phyloP scores from a whole-genome alignment of 2,797 vertebrate genomes.

The Tokudaia tokunoshimensis region DNA sequence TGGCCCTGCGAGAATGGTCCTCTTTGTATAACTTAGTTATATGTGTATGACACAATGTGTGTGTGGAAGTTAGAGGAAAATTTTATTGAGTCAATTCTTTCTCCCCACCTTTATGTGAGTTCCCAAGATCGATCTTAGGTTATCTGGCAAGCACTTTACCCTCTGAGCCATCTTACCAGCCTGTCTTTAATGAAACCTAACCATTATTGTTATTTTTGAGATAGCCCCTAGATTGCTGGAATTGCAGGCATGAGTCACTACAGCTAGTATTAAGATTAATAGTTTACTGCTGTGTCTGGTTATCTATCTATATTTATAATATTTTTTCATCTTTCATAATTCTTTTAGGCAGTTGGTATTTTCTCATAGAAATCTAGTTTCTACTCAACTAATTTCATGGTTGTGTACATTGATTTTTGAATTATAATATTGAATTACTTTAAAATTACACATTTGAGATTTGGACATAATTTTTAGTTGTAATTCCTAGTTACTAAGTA shows the following conservation, averaged over 20 bases:
- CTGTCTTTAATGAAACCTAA: background rate
- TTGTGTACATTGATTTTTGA: conserved; percentile 12
- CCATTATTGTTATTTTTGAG: background rate
- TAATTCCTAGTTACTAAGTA: conserved; percentile 29
- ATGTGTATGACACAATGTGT: background rate
- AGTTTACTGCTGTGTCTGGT: conserved; percentile 6
- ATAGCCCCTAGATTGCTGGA: background rate
- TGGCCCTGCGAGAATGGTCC: background rate
- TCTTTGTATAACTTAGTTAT: background rate
- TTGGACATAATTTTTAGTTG: conserved; percentile 22
- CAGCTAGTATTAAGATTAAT: background rate
- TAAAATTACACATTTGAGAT: conserved; percentile 23
- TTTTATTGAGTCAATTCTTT: background rate
- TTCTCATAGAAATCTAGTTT: conserved; percentile 45
- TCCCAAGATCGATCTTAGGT: background rate
- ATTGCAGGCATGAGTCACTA: background rate
- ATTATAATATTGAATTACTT: background rate
- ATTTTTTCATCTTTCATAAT: conserved; percentile 38
- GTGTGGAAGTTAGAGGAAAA: background rate
- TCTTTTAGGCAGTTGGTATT: background rate
- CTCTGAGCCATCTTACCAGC: background rate
- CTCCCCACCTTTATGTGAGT: background rate
- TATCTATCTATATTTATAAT: background rate
- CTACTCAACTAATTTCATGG: conserved; percentile 15
- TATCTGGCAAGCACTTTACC: background rate